These are phyloP conservation scores for Tor tambroides DNA, from an alignment of 2,113 vertebrate species.

Conservation along the genomic window DNA sequence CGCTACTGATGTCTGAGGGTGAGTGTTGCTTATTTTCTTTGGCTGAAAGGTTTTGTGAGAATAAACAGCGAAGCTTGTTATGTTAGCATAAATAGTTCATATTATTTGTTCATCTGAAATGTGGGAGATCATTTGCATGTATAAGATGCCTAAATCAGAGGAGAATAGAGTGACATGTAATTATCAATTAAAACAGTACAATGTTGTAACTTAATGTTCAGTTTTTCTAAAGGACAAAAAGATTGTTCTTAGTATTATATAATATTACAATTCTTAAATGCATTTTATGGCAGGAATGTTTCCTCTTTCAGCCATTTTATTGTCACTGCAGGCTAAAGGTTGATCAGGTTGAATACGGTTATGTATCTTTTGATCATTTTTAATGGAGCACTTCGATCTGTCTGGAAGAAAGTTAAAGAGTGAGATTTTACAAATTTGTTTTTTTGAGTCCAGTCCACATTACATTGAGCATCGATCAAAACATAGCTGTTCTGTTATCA, in stretches of 20 bases:
- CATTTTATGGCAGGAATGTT: no score
- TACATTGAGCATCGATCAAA: not conserved
- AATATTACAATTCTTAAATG: not conserved
- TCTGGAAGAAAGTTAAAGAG: not conserved
- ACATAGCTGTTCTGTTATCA: not conserved
- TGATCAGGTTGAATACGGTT: not conserved
- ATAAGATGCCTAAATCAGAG: not conserved
- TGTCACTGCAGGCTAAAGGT: constrained; percentile 13
- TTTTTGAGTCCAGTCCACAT: no score
- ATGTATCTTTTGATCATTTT: not conserved
- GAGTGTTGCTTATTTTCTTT: constrained; percentile 5
- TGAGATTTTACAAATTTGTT: not conserved
- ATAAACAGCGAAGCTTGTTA: not conserved
- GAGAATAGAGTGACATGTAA: not conserved
- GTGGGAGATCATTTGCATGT: not conserved
- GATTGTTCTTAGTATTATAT: not conserved
- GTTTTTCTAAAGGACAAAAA: not conserved
- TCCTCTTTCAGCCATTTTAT: not conserved
- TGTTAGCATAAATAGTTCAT: not conserved
- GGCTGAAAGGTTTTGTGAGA: not conserved
- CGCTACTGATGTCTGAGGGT: constrained; percentile 11
- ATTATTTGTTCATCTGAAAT: not conserved
- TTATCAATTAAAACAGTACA: not conserved
- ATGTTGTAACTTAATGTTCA: not conserved
- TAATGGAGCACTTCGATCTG: not conserved